Base-by-base conservation (phyloP, 2,888 invertebrate species). In the Emesis castigata region DNA sequence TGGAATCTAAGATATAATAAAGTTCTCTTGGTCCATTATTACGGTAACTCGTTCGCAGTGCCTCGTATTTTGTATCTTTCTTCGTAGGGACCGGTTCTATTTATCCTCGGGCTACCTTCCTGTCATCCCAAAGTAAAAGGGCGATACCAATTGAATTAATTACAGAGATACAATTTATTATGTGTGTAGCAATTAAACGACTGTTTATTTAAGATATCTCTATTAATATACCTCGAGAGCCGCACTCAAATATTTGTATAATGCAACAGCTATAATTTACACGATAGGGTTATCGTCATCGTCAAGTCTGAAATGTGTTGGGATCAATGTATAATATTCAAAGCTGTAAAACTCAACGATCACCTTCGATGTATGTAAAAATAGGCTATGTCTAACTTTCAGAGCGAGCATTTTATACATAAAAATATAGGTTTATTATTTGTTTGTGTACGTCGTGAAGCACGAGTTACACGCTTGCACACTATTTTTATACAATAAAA, bases 401-500 rank as follows among this genome's bases (percentile, higher is more conserved):
- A 92, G 94, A 93, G 93, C 94, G 94, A 93, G 95, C 95, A 95
- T 95, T 95, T 95, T 95, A 94, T 95, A 94, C 92, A 93, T 93
- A 91, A 92, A 90, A 86, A 91, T 87, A 88, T 93, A 93, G 92
- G 89, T 93, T 93, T 93, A 92, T 92, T 88, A 92, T 91, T 94
- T 93, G 94, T 94, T 94, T 93, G 94, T 95, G 94, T 93, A 92
- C 91, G 93, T 94, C 92, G 92, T 92, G 93, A 93, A 91, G 91
- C 93, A 94, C 93, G 94, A 93, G 92, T 93, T 93, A 93, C 93
- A 93, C 93, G 93, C 94, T 94, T 94, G 94, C 95, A 94, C 95
- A 94, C 94, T 95, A 95, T 95, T 95, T 95, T 95, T 95, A 94
- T 95, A 95, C 94, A 95, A 95, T 95, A 95, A 95, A 94, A 95